Base-by-base conservation (phyloP, 2,888 invertebrate species). In the Hydriomena furcata region DNA sequence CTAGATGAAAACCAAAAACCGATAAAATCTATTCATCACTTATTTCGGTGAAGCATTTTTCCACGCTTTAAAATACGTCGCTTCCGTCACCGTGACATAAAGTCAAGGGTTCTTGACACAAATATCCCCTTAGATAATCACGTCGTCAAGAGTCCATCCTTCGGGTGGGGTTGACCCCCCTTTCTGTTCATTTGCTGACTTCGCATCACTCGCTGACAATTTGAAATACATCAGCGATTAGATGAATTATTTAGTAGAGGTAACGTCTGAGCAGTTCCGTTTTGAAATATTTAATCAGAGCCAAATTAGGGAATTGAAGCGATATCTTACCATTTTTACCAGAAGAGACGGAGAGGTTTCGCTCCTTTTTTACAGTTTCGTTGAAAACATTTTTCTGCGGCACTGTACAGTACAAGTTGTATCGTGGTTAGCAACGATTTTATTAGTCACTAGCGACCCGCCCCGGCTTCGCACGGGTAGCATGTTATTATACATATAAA, bases 51-150 rank as follows among this genome's bases (percentile, higher is more conserved):
- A 30, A 44, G 24, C 36, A 31, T 38, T 31, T 46, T 30, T 23
- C 27, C 32, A 34, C 21, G 23, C 24, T 32, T 8, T 31, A 12
- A 24, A 23, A 38, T 24, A 40, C 25, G 24, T 34, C 17, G 4
- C 25, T 25, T 5, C 13, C 13, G 10, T 35, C 51, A 38, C 27
- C 36, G 41, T 45, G 31, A 36, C 36, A 32, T 41, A 41, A 44
- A 31, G 36, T 42, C 28, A 12, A 52, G 25, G 36, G 45, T 45
- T 41, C 51, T 46, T 46, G 41, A 42, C 41, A 42, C 46, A 52
- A 46, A 46, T 38, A 52, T 40, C 44, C 51, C 21, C 28, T 44
- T 42, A 52, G 45, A 52, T 46, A 52, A 52, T 45, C 40, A 45
- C 50, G 31, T 40, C 25, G 42, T 34, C 21, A 21, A 44, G 35